These are phyloP conservation scores for Phainopepla nitens DNA, from an alignment of 2,113 vertebrate genomes.

Conservation along the genomic window DNA sequence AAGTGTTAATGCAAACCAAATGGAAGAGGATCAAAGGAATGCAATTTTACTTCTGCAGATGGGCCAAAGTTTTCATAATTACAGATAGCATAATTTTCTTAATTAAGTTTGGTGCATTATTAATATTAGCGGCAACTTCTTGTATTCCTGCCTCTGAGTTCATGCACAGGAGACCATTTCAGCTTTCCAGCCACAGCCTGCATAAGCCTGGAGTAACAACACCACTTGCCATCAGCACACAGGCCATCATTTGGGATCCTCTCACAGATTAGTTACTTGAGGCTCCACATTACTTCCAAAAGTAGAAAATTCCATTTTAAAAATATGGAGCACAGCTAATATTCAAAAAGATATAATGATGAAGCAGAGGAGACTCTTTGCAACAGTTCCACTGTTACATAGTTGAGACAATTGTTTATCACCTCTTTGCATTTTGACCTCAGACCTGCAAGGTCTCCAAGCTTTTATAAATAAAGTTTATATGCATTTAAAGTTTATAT, in stretches of 20 bases:
- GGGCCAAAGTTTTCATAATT: not conserved
- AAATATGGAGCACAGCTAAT: not conserved
- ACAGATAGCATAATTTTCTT: not conserved
- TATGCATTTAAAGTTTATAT: no score
- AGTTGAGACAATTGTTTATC: not conserved
- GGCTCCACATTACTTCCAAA: not conserved
- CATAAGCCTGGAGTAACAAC: not conserved
- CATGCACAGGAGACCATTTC: not conserved
- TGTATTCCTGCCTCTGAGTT: not conserved
- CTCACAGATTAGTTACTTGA: not conserved
- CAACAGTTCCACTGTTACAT: not conserved
- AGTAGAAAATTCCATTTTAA: not conserved
- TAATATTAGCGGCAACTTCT: not conserved
- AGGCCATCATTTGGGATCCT: not conserved
- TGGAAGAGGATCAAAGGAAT: slow-evolving; percentile 24
- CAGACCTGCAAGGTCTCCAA: not conserved
- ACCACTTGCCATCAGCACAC: not conserved
- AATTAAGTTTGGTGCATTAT: not conserved
- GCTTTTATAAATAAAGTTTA: not conserved
- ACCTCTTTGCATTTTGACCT: not conserved
- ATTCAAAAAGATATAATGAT: not conserved
- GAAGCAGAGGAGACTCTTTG: not conserved
- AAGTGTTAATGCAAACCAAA: not conserved
- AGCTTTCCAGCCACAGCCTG: not conserved
- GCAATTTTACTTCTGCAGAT: not conserved